Evolutionary conservation across 1,140 invertebrate species (phyloP).

Genomic region (Agrilus planipennis): DNA sequence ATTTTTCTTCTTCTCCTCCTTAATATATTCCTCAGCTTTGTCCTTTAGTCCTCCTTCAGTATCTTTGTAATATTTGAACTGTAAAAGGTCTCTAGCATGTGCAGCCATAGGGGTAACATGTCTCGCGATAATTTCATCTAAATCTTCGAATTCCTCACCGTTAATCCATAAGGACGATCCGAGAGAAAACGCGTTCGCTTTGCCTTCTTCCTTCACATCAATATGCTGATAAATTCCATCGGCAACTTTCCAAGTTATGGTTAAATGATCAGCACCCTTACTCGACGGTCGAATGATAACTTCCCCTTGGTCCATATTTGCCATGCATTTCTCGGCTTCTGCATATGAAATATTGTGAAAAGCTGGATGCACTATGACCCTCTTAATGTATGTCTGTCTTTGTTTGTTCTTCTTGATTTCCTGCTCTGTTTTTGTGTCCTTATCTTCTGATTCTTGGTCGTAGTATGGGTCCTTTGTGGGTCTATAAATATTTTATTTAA

Average conservation of each 20-base stretch:
- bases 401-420: conserved; percentile 71
- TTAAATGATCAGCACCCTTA: conserved; percentile 86
- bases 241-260: conserved; percentile 96
- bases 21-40: conserved; percentile 76
- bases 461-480: conserved; percentile 85
- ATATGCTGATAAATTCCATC: conserved; percentile 93
- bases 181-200: conserved; percentile 92
- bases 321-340: conserved; percentile 85
- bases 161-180: conserved; percentile 82
- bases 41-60: conserved; percentile 61
- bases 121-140: conserved; percentile 97
- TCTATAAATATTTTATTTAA: too few relatives aligned
- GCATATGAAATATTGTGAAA: conserved; percentile 95
- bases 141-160: conserved; percentile 89
- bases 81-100: conserved; percentile 78
- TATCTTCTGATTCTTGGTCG: conserved; percentile 76
- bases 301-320: conserved; percentile 90
- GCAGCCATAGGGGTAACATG: conserved; percentile 93
- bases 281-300: conserved; percentile 93
- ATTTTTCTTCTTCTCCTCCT: conserved; percentile 76
- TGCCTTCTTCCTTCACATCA: conserved; percentile 89
- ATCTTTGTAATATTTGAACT: conserved; percentile 83
- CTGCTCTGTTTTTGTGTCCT: conserved; percentile 64
- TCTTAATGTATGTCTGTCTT: conserved; percentile 75
- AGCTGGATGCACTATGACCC: conserved; percentile 94